phyloP scores from a whole-genome alignment of 2,797 vertebrate genomes.

The Cercopithecus diana region DNA sequence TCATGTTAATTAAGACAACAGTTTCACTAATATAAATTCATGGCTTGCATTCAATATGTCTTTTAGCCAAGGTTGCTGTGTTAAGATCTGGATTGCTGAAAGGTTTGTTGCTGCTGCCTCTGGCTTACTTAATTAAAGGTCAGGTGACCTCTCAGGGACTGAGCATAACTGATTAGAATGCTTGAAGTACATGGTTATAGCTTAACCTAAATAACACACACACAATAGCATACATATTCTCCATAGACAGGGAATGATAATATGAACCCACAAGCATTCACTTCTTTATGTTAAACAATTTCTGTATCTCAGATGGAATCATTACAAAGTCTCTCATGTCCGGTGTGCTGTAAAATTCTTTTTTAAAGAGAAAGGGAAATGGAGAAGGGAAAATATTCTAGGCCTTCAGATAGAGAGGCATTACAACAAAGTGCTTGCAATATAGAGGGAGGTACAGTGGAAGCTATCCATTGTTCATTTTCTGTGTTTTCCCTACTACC shows the following conservation, averaged over 20 bases:
- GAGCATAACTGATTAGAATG: neutral
- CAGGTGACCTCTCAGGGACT: neutral
- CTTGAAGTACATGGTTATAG: neutral
- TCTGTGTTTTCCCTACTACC: neutral
- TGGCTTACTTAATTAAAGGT: neutral
- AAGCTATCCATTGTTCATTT: neutral
- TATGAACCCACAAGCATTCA: neutral
- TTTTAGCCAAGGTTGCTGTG: neutral
- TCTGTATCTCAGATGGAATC: neutral
- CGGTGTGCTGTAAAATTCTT: neutral
- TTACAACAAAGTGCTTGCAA: neutral
- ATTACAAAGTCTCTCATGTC: neutral
- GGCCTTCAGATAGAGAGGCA: neutral
- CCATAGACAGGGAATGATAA: neutral
- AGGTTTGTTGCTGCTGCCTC: neutral
- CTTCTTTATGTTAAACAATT: neutral
- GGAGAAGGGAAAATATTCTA: neutral
- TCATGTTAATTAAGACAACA: neutral
- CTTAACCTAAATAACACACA: neutral
- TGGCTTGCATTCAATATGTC: neutral
- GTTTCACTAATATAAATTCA: neutral
- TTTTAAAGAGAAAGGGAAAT: neutral
- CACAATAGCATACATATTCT: neutral
- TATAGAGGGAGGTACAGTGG: neutral
- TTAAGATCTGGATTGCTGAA: neutral